phyloP scores from a whole-genome alignment of 2,113 vertebrate species.

The Callipepla californica region DNA sequence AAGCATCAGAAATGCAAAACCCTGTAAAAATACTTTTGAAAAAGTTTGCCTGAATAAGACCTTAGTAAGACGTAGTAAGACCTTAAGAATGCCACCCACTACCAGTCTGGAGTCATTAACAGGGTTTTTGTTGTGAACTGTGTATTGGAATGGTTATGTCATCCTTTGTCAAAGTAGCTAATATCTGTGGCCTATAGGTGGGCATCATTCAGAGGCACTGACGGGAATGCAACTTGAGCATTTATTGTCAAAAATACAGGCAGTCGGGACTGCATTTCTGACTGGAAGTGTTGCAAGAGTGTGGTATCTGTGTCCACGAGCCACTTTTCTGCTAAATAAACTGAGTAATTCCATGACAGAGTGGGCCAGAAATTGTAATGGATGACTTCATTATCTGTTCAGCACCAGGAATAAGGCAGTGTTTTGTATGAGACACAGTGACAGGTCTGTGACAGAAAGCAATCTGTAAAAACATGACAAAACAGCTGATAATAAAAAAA shows the following conservation, averaged over 20 bases:
- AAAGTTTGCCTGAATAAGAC: background rate
- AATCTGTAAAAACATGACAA: background rate
- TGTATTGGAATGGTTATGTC: background rate
- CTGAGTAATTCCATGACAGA: background rate
- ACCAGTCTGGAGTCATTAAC: background rate
- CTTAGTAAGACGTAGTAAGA: background rate
- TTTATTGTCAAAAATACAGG: background rate
- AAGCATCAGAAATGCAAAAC: background rate
- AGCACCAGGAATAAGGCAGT: background rate
- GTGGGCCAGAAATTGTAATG: background rate
- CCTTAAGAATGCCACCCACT: too few relatives aligned
- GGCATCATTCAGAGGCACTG: rapidly evolving
- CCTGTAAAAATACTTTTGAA: background rate
- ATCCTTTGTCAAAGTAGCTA: background rate
- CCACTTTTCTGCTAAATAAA: conserved; percentile 15
- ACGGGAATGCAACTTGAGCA: background rate
- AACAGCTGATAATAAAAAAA: conserved; percentile 14
- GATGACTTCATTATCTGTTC: conserved; percentile 14
- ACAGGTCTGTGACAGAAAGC: background rate
- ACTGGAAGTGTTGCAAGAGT: background rate
- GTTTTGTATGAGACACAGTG: background rate
- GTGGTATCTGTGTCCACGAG: background rate
- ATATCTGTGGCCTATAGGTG: background rate
- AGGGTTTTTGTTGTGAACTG: background rate
- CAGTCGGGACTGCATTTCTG: background rate